Evolutionary conservation across 2,113 vertebrate genomes (phyloP).

Genomic region (Ceyx cyanopectus): DNA sequence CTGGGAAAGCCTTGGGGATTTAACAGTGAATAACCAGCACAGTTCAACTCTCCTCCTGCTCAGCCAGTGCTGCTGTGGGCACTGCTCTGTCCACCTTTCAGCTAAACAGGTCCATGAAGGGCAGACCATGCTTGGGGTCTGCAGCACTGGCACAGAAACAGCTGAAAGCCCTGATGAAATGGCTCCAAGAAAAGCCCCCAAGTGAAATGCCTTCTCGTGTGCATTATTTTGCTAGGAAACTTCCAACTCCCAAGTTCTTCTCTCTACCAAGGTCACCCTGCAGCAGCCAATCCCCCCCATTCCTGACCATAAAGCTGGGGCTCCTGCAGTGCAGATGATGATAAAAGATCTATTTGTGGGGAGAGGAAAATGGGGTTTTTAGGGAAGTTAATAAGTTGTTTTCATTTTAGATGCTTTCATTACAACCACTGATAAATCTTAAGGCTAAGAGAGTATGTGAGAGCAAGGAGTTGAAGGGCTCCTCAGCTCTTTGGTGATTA

Average conservation of each 20-base stretch:
- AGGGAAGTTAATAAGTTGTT: conserved; percentile 53
- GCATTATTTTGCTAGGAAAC: neutral
- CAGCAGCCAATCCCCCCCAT: neutral
- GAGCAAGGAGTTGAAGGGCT: conserved; percentile 59
- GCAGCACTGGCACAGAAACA: neutral
- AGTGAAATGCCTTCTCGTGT: neutral
- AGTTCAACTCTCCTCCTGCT: neutral
- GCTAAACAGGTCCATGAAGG: neutral
- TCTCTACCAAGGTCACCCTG: conserved; percentile 57
- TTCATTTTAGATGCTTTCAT: conserved; percentile 64
- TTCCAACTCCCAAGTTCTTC: neutral
- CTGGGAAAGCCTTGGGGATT: neutral
- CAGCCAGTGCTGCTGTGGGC: neutral
- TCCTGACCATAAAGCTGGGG: conserved; percentile 35
- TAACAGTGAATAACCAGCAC: neutral
- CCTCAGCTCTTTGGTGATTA: conserved; percentile 64
- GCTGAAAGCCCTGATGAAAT: neutral
- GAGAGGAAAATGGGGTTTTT: conserved; percentile 43
- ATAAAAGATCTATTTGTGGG: conserved; percentile 62
- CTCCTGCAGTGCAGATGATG: neutral
- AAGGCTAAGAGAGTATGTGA: conserved; percentile 57
- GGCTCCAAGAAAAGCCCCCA: neutral
- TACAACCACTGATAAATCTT: conserved; percentile 71
- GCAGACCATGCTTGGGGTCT: neutral
- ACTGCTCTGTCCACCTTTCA: neutral